These are phyloP conservation scores for Pachyramphus minor DNA, from an alignment of 2,113 vertebrate genomes.

Conservation along the genomic window DNA sequence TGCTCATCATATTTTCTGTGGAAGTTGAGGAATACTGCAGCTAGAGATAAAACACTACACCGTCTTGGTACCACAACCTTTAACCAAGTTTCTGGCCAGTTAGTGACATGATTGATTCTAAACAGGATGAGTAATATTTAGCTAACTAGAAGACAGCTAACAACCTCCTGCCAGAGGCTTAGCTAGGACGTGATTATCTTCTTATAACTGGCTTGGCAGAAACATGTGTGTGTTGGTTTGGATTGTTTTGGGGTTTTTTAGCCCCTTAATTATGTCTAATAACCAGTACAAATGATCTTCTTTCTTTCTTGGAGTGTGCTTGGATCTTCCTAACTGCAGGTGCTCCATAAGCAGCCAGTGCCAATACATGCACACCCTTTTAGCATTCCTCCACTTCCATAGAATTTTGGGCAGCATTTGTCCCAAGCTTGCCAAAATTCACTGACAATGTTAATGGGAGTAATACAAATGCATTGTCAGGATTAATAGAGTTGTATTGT, in stretches of 20 bases:
- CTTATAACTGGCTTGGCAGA: conserved; percentile 62
- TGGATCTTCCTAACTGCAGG: conserved; percentile 6
- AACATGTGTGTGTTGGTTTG: conserved; percentile 7
- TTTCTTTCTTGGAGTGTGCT: conserved; percentile 15
- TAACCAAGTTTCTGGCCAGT: conserved; percentile 33
- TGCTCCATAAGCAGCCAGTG: not conserved
- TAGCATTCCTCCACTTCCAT: not conserved
- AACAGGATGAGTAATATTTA: conserved; percentile 59
- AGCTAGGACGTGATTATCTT: conserved; percentile 50
- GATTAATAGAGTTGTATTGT: not conserved
- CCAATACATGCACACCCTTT: not conserved
- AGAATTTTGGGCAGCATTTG: not conserved
- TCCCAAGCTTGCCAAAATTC: not conserved
- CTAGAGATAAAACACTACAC: not conserved
- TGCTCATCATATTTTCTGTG: not conserved
- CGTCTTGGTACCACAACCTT: conserved; percentile 6
- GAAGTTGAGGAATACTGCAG: not conserved
- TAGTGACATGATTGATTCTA: conserved; percentile 35
- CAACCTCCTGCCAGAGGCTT: conserved; percentile 61
- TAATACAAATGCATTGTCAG: not conserved
- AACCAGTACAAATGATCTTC: conserved; percentile 56
- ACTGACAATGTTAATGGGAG: not conserved
- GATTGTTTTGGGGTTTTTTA: not conserved
- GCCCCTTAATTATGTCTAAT: conserved; percentile 33
- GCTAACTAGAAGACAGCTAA: conserved; percentile 57